Conservation (phyloP, 2,797 vertebrate species). For the Microctenopoma steveboyesi region DNA sequence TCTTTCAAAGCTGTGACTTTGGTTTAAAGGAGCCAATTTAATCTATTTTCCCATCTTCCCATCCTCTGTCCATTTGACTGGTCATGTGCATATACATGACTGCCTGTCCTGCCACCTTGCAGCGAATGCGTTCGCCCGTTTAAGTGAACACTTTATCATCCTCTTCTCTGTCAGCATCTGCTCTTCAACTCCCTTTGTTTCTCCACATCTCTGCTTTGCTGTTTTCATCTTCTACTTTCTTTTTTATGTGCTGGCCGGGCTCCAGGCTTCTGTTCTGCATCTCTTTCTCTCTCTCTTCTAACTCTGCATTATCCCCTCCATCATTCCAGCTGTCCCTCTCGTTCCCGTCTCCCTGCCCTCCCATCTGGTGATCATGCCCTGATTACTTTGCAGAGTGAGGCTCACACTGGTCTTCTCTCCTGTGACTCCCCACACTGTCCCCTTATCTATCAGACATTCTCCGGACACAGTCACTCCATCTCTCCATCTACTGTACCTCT, state of each 20-base stretch:
- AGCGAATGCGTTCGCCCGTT: conserved; percentile 46
- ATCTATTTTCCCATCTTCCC: conserved; percentile 21
- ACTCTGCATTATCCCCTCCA: conserved; percentile 70
- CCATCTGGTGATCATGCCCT: conserved; percentile 80
- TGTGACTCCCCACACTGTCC: conserved; percentile 46
- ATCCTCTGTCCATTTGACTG: conserved; percentile 45
- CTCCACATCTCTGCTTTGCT: conserved; percentile 37
- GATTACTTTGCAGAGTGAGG: conserved; percentile 70
- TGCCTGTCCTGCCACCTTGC: conserved; percentile 37
- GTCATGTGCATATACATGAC: conserved; percentile 42
- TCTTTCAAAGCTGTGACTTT: conserved; percentile 16
- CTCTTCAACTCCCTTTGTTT: conserved; percentile 54
- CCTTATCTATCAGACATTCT: conserved; percentile 55
- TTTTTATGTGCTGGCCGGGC: conserved; percentile 46
- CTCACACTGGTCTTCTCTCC: conserved; percentile 40
- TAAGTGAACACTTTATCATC: conserved; percentile 68
- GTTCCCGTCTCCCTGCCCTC: conserved; percentile 70
- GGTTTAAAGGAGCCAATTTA: conserved; percentile 4
- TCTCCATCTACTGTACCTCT: conserved; percentile 15
- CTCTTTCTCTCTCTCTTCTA: conserved; percentile 13
- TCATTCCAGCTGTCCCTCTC: conserved; percentile 72
- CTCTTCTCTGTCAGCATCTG: conserved; percentile 55
- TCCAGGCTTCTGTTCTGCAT: conserved; percentile 62
- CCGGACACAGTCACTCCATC: conserved; percentile 20
- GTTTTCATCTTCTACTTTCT: conserved; percentile 53